Evolutionary conservation across 2,113 vertebrate species (phyloP), one percentile per base, ranked within the genome.

Genomic region (Chaetorhynchus papuensis): DNA sequence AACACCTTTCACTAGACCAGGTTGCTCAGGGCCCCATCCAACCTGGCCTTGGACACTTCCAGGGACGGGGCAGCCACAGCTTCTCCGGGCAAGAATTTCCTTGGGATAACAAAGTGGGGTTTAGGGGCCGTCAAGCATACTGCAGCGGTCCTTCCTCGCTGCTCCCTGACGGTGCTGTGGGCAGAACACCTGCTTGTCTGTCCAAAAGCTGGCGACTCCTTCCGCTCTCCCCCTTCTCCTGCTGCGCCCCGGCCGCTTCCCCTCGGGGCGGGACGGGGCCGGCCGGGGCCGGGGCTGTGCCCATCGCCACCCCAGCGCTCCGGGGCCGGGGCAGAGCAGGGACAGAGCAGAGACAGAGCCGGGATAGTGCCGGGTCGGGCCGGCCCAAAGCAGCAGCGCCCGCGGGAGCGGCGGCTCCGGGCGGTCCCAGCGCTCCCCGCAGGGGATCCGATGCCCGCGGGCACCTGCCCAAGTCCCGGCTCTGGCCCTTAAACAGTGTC

Each of bases 181-280:
- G 11, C 5, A 39, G 18, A 65, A 20, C 39, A 5, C 0, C 14
- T 1, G 13, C 18, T 68, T 54, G 53, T 31, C 47, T 10, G 6
- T 2, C 4, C 49, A 0, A 7, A 2, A 61, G 13, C 60, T 8
- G n/a, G 1, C 2, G 13, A 2, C 3, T 15, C 7, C 13, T 8
- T 7, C 22, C 2, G 0, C 1, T 39, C 15, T 17, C 3, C 5
- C 22, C 13, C 15, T 31, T 26, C 7, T 42, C 30, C 35, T 13
- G 35, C 57, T 1, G 33, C 33, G 60, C 30, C 16, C 6, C 33
- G 1, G n/a, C 22, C 12, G 12, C 44, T 24, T 5, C 10, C 2
- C 3, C 19, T 8, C 8, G 20, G 52, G 35, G 10, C 37, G 22
- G 30, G 18, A 15, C 21, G 13, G 30, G 47, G 11, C 39, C 39